Conservation (phyloP, 2,113 vertebrate species). For the Protomyctophum bolini region DNA sequence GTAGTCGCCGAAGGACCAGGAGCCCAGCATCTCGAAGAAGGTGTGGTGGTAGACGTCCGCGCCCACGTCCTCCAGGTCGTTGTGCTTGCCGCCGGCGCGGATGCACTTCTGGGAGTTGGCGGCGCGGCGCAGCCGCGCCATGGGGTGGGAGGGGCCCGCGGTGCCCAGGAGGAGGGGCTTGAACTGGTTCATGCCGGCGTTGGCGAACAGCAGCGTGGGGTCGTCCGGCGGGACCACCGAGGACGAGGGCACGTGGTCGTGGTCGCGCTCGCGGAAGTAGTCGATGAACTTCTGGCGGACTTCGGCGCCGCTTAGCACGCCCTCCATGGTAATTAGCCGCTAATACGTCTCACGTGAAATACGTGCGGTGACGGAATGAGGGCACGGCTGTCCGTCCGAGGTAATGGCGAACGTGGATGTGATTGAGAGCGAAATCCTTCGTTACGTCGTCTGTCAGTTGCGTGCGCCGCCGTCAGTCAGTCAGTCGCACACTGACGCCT, state of each 20-base stretch:
- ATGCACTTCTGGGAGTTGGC: slow-evolving; percentile 92
- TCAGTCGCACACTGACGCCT: no score
- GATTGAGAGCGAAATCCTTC: no score
- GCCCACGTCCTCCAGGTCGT: slow-evolving; percentile 88
- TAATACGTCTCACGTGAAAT: no score
- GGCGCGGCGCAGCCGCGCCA: slow-evolving; percentile 86
- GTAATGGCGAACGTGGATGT: no score
- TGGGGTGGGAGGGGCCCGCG: slow-evolving; percentile 87
- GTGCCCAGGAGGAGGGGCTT: slow-evolving; percentile 92
- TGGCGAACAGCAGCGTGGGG: slow-evolving; percentile 88
- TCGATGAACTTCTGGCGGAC: slow-evolving; percentile 87
- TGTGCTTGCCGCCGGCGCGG: slow-evolving; percentile 90
- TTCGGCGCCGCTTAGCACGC: slow-evolving; percentile 48
- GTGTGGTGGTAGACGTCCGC: slow-evolving; percentile 92
- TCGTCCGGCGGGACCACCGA: slow-evolving; percentile 87
- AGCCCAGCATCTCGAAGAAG: slow-evolving; percentile 92
- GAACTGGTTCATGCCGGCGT: slow-evolving; percentile 93
- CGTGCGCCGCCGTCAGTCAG: no score
- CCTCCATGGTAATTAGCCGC: no score
- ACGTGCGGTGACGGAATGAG: no score
- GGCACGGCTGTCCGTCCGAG: no score
- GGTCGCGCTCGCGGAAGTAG: slow-evolving; percentile 83
- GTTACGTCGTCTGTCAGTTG: no score
- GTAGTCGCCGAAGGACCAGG: slow-evolving; percentile 92
- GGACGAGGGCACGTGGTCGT: slow-evolving; percentile 89